Conservation (phyloP, 2,113 vertebrate genomes). For the Thymallus thymallus region DNA sequence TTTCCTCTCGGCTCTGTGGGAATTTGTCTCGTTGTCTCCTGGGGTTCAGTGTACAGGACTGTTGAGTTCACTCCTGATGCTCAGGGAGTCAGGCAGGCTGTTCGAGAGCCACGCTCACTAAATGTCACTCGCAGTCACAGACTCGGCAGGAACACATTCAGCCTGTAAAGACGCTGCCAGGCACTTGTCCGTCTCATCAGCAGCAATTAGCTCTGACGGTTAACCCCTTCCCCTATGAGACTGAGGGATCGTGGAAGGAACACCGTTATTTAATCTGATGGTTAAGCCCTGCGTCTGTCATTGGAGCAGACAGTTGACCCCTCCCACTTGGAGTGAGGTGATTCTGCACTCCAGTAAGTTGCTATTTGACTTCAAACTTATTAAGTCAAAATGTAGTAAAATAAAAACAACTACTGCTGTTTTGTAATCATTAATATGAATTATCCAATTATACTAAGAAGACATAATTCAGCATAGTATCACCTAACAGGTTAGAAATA, state of each 20-base stretch:
- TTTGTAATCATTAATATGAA: neutral
- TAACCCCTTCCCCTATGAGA: conserved; percentile 57
- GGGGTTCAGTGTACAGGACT: too few species aligned
- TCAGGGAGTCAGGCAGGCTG: too few species aligned
- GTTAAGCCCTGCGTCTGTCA: conserved; percentile 37
- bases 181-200: conserved; percentile 70
- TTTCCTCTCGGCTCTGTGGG: neutral
- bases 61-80: too few species aligned
- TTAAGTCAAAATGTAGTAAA: neutral
- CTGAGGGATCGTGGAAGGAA: conserved; percentile 43
- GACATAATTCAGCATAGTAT: neutral
- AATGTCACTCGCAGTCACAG: conserved; percentile 72
- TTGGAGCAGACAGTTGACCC: conserved; percentile 47
- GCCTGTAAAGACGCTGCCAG: conserved; percentile 67
- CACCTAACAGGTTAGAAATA: too few species aligned
- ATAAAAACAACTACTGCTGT: neutral
- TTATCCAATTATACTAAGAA: neutral
- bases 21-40: neutral
- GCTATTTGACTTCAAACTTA: neutral
- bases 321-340: conserved; percentile 47
- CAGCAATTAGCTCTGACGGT: conserved; percentile 53
- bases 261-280: conserved; percentile 60
- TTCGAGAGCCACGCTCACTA: conserved; percentile 49
- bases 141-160: conserved; percentile 55
- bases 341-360: conserved; percentile 29